Evolutionary conservation across 2,888 invertebrate genomes (phyloP).

Genomic region (Sesia bembeciformis): DNA sequence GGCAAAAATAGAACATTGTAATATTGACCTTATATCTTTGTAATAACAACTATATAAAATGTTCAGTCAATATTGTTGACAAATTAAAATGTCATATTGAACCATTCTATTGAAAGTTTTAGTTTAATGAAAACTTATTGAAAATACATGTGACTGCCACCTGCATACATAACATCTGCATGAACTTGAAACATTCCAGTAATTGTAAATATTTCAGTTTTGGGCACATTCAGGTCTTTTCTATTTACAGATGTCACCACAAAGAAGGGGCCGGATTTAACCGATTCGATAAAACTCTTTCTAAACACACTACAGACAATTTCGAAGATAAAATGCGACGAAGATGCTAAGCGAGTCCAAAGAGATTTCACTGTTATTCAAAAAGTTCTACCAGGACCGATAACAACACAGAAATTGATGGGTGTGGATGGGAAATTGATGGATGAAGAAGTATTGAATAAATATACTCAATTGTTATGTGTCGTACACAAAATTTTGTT

Average conservation of each 20-base stretch:
- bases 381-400: slow-evolving; percentile 66
- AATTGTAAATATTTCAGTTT: slow-evolving; percentile 33
- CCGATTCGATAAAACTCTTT: slow-evolving; percentile 13
- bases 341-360: slow-evolving; percentile 9
- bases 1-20: no score
- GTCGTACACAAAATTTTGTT: slow-evolving; percentile 62
- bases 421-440: slow-evolving; percentile 54
- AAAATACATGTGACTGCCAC: slow-evolving; percentile 27
- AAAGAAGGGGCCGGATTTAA: neutral
- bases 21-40: no score
- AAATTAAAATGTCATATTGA: no score
- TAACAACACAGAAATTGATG: slow-evolving; percentile 79
- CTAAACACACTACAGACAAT: slow-evolving; percentile 37
- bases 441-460: slow-evolving; percentile 39
- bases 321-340: slow-evolving; percentile 27
- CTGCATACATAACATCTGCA: slow-evolving; percentile 3
- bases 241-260: slow-evolving; percentile 39
- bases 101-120: neutral
- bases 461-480: slow-evolving; percentile 68
- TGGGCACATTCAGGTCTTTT: slow-evolving; percentile 68
- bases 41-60: no score
- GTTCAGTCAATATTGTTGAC: no score
- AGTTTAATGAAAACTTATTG: neutral
- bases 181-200: slow-evolving; percentile 3
- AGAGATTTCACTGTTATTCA: slow-evolving; percentile 14